Conservation (phyloP, 2,113 vertebrate genomes). For the Callipepla squamata region DNA sequence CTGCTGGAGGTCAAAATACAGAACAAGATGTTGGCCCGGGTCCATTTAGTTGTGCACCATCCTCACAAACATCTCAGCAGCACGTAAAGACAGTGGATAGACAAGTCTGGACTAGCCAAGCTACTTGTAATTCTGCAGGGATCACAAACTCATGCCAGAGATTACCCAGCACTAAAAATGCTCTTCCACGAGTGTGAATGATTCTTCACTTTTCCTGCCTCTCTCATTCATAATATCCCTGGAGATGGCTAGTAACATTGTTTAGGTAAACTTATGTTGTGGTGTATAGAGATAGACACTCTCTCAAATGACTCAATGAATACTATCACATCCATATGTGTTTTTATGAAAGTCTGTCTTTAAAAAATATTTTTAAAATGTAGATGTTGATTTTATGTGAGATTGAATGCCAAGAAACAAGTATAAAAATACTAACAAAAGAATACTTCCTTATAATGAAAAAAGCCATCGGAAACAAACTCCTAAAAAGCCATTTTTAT, state of each 20-base stretch:
- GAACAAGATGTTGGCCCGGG: not conserved
- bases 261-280: not conserved
- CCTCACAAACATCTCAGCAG: not conserved
- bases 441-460: not conserved
- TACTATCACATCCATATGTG: not conserved
- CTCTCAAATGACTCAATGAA: not conserved
- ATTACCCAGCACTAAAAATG: not conserved
- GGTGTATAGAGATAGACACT: not conserved
- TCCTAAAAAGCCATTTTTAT: not conserved
- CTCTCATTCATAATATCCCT: not conserved
- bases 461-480: not conserved
- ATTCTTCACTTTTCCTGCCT: not conserved
- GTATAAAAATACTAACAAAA: constrained; percentile 2
- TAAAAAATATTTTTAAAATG: not conserved
- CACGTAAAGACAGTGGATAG: not conserved
- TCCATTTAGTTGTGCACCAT: not conserved
- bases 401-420: constrained; percentile 22
- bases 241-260: not conserved
- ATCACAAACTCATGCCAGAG: not conserved
- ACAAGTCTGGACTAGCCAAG: not conserved
- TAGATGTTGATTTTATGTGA: constrained; percentile 31
- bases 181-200: not conserved
- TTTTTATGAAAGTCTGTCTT: not conserved
- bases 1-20: not conserved
- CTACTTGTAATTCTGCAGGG: not conserved